A percentile compares a stretch with the other conserved stretches of the same genome.
Conservation (phyloP, 2,113 vertebrate genomes). For the Callaeas wilsoni region DNA sequence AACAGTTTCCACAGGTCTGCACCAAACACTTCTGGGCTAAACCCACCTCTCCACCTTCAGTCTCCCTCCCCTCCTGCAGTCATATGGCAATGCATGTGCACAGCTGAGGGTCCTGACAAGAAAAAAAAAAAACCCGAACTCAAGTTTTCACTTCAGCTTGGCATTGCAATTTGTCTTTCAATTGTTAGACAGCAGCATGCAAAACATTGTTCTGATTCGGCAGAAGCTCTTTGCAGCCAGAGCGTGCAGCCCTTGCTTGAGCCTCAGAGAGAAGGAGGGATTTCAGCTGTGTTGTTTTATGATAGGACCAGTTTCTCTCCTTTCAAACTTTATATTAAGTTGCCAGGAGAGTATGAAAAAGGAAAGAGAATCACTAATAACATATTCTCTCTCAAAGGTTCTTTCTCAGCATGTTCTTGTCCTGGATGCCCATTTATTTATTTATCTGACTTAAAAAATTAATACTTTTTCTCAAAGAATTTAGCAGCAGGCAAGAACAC, state of each 20-base stretch:
- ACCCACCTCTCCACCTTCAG: background rate
- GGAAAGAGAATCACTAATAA: background rate
- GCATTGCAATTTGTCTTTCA: background rate
- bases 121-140: too few relatives aligned
- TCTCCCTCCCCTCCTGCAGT: background rate
- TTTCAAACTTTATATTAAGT: background rate
- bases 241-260: background rate
- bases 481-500: background rate
- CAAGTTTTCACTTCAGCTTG: background rate
- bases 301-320: background rate
- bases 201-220: background rate
- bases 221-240: background rate
- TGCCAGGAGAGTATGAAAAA: background rate
- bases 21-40: background rate
- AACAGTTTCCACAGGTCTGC: background rate
- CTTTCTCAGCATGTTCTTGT: background rate
- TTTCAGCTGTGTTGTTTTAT: background rate
- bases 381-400: background rate
- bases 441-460: background rate
- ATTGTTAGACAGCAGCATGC: background rate
- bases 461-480: constrained; percentile 7
- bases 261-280: background rate
- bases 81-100: accelerated
- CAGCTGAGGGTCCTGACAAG: background rate
- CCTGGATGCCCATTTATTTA: background rate